These are phyloP conservation scores for human (Homo sapiens) DNA, from an alignment of 2,113 vertebrate genomes.

Conservation along the genomic window GRCh38 chr12:74527501-74528000, in stretches of 20 bases:
- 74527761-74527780: background rate
- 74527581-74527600: background rate
- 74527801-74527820: conserved; percentile 20
- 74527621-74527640: conserved; percentile 13
- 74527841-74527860: background rate
- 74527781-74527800: background rate
- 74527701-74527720: background rate
- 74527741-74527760: background rate
- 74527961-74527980: background rate
- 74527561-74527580: background rate
- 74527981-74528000: background rate
- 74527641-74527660: background rate
- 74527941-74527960: background rate
- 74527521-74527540: conserved; percentile 18
- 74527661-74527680: background rate
- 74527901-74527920: background rate
- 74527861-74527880: background rate
- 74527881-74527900: background rate
- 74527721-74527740: background rate
- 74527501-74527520: background rate
- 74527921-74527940: background rate
- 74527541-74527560: background rate
- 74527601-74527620: background rate
- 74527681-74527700: background rate
- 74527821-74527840: background rate